Percentiles rank a stretch among this genome's conserved stretches.
phyloP scores from a whole-genome alignment of 1,140 invertebrate species.

The Trinorchestia longiramus region DNA sequence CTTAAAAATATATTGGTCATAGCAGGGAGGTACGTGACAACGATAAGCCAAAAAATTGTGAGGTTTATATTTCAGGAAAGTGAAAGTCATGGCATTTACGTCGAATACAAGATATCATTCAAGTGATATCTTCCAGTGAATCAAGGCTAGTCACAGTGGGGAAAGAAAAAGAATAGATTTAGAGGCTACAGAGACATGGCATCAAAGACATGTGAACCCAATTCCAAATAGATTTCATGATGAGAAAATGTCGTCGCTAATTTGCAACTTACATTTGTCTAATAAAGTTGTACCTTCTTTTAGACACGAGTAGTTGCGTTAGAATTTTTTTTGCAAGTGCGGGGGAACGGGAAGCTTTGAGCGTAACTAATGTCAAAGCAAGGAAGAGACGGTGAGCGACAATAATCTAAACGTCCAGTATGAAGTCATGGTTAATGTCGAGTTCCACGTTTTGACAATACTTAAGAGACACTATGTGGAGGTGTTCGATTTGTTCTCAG shows the following conservation, averaged over 20 bases:
- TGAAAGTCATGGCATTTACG: not conserved
- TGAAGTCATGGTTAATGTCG: not conserved
- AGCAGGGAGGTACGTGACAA: not conserved
- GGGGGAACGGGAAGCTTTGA: not conserved
- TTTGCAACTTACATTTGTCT: not conserved
- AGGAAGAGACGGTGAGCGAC: not conserved
- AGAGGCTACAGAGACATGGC: not conserved
- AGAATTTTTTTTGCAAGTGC: not conserved
- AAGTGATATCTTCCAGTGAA: not conserved
- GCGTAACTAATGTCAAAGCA: not conserved
- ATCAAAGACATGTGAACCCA: not conserved
- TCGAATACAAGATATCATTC: not conserved
- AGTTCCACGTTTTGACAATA: not conserved
- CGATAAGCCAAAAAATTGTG: not conserved
- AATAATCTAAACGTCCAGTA: not conserved
- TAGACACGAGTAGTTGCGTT: not conserved
- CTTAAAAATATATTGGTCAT: not conserved
- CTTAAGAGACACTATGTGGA: not conserved
- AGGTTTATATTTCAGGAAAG: not conserved
- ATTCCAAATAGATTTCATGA: not conserved
- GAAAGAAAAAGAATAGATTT: not conserved
- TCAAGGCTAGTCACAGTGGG: not conserved
- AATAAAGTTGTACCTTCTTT: not conserved
- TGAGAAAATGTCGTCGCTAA: not conserved
- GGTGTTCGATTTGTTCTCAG: not conserved